Percentiles rank a stretch among this genome's conserved stretches.
phyloP scores from a whole-genome alignment of 2,888 invertebrate genomes.

The Patella depressa region DNA sequence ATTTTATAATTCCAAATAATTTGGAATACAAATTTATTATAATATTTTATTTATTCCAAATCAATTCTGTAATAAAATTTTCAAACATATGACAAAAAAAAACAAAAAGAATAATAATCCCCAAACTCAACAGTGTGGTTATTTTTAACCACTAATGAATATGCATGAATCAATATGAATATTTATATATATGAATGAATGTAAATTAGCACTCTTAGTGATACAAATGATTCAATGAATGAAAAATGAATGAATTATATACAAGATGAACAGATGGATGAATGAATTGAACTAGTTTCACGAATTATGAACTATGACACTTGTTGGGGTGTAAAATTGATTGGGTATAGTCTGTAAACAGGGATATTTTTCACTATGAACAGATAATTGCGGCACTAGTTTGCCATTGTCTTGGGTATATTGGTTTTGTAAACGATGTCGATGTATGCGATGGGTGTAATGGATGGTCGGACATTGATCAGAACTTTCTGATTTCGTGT shows the following conservation, averaged over 20 bases:
- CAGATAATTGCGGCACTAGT: background rate
- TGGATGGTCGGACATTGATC: slow-evolving; percentile 49
- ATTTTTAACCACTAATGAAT: slow-evolving; percentile 1
- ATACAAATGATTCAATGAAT: background rate
- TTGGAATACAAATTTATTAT: too few species aligned
- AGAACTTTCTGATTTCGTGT: slow-evolving; percentile 52
- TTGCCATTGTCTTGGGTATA: background rate
- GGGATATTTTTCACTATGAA: background rate
- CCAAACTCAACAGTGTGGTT: too few species aligned
- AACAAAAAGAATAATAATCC: too few species aligned
- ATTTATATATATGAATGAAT: background rate
- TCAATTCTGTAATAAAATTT: too few species aligned
- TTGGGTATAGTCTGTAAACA: background rate
- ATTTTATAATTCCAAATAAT: too few species aligned
- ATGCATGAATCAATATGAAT: background rate
- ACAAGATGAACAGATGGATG: background rate
- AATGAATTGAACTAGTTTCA: slow-evolving; percentile 1
- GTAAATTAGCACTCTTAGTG: background rate
- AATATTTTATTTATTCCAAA: too few species aligned
- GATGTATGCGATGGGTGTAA: slow-evolving; percentile 25
- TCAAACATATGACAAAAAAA: too few species aligned
- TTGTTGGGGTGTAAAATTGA: background rate
- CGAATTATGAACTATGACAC: slow-evolving; percentile 3
- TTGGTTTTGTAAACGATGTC: background rate
- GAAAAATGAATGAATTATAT: background rate